A percentile compares a stretch with the other conserved stretches of the same genome.
Conservation (phyloP, 2,113 vertebrate genomes). For the Xerus inauris region DNA sequence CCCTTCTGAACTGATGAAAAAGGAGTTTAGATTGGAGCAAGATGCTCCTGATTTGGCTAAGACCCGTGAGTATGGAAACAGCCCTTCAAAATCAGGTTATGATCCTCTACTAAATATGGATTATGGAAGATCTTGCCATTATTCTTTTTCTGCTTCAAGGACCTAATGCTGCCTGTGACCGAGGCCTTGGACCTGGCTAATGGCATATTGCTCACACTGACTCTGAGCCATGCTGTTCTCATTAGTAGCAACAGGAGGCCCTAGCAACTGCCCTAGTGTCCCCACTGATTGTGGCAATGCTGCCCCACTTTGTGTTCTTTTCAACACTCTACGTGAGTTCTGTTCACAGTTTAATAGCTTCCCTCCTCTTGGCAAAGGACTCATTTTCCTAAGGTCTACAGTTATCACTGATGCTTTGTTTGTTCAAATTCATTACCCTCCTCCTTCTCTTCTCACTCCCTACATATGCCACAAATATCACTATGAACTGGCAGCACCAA, state of each 20-base stretch:
- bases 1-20: background rate
- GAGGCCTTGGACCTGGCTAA: background rate
- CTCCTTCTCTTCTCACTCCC: background rate
- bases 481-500: background rate
- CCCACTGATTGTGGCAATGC: background rate
- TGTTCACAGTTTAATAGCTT: conserved; percentile 19
- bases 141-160: background rate
- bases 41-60: background rate
- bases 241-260: background rate
- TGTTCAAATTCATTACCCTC: conserved; percentile 19
- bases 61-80: background rate
- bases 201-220: background rate
- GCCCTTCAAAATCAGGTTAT: background rate
- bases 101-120: background rate
- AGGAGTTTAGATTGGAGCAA: background rate
- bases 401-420: background rate
- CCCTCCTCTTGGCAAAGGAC: conserved; percentile 58
- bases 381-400: conserved; percentile 21
- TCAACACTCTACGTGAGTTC: background rate
- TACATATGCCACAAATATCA: background rate
- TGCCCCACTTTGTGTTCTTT: background rate
- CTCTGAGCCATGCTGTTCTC: background rate
- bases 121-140: background rate
- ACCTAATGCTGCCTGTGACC: background rate
- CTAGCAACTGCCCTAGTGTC: background rate